Percentiles rank a stretch among this genome's conserved stretches.
phyloP scores from a whole-genome alignment of 2,113 vertebrate species.

The Chroicocephalus ridibundus region DNA sequence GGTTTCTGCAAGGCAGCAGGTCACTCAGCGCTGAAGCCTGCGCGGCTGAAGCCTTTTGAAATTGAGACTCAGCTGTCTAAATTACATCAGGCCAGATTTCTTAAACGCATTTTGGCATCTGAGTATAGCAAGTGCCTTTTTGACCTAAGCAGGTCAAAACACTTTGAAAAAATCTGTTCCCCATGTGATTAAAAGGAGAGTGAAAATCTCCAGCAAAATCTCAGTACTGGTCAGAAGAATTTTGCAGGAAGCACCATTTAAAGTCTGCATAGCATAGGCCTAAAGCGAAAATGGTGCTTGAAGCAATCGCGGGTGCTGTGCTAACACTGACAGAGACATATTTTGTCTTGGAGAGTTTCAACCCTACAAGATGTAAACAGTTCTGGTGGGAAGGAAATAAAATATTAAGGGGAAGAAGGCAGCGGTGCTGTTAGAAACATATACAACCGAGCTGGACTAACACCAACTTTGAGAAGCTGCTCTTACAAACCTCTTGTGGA shows the following conservation, averaged over 20 bases:
- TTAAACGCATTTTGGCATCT: slow-evolving; percentile 18
- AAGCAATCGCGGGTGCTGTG: background rate
- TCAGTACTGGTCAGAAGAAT: background rate
- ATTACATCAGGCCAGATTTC: slow-evolving; percentile 38
- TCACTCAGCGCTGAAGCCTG: background rate
- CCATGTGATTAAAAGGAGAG: slow-evolving; percentile 39
- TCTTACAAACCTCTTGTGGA: slow-evolving; percentile 34
- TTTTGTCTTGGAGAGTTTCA: slow-evolving; percentile 21
- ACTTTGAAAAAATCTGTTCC: slow-evolving; percentile 51
- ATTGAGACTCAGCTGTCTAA: slow-evolving; percentile 41
- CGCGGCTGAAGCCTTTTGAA: slow-evolving; percentile 38
- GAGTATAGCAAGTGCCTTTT: slow-evolving; percentile 51
- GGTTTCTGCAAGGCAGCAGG: background rate
- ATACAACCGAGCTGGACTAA: background rate
- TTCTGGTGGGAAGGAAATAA: slow-evolving; percentile 31
- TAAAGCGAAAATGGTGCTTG: background rate
- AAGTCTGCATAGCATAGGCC: background rate
- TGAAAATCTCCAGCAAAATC: slow-evolving; percentile 25
- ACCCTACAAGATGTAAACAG: background rate
- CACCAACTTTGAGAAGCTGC: background rate
- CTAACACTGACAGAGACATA: background rate
- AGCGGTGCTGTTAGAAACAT: background rate
- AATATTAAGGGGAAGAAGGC: slow-evolving; percentile 20
- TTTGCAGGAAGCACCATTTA: slow-evolving; percentile 3
- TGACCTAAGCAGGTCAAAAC: slow-evolving; percentile 56